Base-by-base conservation (phyloP, 2,113 vertebrate species). In the Colossoma macropomum region DNA sequence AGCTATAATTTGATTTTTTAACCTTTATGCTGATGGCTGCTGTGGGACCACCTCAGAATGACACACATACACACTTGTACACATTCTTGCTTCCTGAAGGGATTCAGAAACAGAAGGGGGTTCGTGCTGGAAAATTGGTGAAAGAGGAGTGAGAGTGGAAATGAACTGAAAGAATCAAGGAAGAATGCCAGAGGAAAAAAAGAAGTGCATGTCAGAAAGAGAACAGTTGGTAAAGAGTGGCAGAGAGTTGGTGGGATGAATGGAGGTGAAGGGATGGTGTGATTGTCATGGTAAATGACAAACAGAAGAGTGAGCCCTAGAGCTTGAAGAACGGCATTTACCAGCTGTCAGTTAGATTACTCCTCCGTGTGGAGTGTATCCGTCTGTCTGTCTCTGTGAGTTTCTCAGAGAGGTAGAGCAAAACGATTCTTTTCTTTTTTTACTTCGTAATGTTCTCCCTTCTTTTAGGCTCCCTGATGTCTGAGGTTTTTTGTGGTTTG, bases 1-100 rank as follows among this genome's bases (percentile, higher is more conserved):
- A 81, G 62, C 75, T 79, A 41, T 75, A 71, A 75, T 83, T 75
- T 21, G 63, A 70, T 87, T 81, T 77, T 34, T 84, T 80, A 84
- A 84, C 79, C 78, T 70, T 41, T 69, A 38, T 25, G 30, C 60
- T 63, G 62, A 75, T 50, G 54, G 56, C 68, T 60, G 79, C 32
- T 12, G 7, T 74, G 78, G 48, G 69, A 77, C 52, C 52, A 32
- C 17, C 30, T 23, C 3, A 8, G 41, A 52, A 52, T 74, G 41
- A 9, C 23, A 69, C 41, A 63, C n/a, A 76, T 30, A 27, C 50
- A 79, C 50, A 72, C 79, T 23, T 27, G 76, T 34, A 69, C 62
- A 45, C 63, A 68, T 25, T 28, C 59, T 17, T 65, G 45, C 32
- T 70, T 65, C 32, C 62, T 66, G 19, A 45, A 32, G 19, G 41